phyloP scores from a whole-genome alignment of 2,888 invertebrate genomes.

The Seladonia tumulorum region DNA sequence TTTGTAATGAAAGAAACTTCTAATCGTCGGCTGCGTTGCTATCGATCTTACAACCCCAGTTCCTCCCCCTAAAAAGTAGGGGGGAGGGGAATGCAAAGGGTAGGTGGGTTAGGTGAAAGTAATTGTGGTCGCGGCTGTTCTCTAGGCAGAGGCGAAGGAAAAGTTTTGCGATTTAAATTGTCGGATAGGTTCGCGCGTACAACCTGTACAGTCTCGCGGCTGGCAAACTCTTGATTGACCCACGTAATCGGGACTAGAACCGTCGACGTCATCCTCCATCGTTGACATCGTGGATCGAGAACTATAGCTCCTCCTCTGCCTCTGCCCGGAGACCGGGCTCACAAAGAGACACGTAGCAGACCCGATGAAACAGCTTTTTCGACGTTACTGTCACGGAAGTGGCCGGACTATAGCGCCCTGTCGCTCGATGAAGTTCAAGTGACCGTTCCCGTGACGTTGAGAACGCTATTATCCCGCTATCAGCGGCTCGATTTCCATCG shows the following conservation, averaged over 20 bases:
- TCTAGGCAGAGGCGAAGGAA: slow-evolving; percentile 42
- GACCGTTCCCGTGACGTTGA: slow-evolving; percentile 34
- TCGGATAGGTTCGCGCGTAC: slow-evolving; percentile 54
- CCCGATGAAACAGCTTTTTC: slow-evolving; percentile 27
- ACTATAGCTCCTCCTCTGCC: background rate
- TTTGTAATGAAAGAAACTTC: slow-evolving; percentile 70
- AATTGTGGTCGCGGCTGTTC: slow-evolving; percentile 55
- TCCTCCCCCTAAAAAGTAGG: background rate
- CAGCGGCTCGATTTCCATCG: background rate
- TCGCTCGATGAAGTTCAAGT: slow-evolving; percentile 35
- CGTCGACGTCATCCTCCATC: slow-evolving; percentile 50
- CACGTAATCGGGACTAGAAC: slow-evolving; percentile 36
- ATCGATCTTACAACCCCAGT: slow-evolving; percentile 58
- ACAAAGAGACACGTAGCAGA: slow-evolving; percentile 36
- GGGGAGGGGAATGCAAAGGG: background rate
- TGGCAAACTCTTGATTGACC: slow-evolving; percentile 23
- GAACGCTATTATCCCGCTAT: slow-evolving; percentile 7
- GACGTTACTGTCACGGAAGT: slow-evolving; percentile 22
- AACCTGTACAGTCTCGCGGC: slow-evolving; percentile 15
- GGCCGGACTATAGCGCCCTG: slow-evolving; percentile 24
- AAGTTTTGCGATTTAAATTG: slow-evolving; percentile 72
- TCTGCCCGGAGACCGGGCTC: background rate
- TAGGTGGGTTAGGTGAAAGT: slow-evolving; percentile 12
- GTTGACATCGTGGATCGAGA: slow-evolving; percentile 27
- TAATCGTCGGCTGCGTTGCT: slow-evolving; percentile 62